phyloP scores from a whole-genome alignment of 2,797 vertebrate species.

The Melanotaenia boesemani region DNA sequence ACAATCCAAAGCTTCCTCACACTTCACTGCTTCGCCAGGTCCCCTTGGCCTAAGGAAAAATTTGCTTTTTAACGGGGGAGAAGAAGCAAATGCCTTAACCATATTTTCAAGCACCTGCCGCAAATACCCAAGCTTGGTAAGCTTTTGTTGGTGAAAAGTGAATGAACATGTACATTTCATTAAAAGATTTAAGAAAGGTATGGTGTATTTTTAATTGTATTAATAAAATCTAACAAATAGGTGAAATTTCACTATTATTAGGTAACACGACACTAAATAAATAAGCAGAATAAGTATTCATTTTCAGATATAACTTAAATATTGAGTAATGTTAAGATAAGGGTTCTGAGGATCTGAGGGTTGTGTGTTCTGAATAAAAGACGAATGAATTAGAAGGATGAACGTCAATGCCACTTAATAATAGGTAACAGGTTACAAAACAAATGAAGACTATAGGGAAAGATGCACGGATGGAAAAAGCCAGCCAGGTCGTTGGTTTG shows the following conservation, averaged over 20 bases:
- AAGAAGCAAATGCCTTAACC: constrained; percentile 49
- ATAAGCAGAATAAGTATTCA: not conserved
- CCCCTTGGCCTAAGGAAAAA: constrained; percentile 62
- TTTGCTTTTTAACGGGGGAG: constrained; percentile 65
- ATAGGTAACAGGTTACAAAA: constrained; percentile 3
- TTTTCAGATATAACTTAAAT: constrained; percentile 7
- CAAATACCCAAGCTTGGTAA: constrained; percentile 29
- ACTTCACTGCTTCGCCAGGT: constrained; percentile 76
- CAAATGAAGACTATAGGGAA: not conserved
- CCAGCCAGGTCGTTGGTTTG: constrained; percentile 11
- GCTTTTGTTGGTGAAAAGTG: constrained; percentile 29
- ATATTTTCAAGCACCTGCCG: constrained; percentile 52
- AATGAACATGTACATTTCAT: constrained; percentile 20
- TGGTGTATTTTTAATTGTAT: not conserved
- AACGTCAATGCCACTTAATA: constrained; percentile 8
- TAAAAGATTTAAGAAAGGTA: not conserved
- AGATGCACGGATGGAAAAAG: constrained; percentile 31
- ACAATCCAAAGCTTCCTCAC: constrained; percentile 81
- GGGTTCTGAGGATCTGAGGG: not conserved
- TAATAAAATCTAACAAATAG: not conserved
- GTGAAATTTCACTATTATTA: not conserved
- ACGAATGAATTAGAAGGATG: not conserved
- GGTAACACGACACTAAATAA: constrained; percentile 1
- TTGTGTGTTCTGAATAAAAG: not conserved
- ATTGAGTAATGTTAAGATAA: not conserved